Base-by-base conservation (phyloP, 2,888 invertebrate genomes). In the Stenichneumon culpator region DNA sequence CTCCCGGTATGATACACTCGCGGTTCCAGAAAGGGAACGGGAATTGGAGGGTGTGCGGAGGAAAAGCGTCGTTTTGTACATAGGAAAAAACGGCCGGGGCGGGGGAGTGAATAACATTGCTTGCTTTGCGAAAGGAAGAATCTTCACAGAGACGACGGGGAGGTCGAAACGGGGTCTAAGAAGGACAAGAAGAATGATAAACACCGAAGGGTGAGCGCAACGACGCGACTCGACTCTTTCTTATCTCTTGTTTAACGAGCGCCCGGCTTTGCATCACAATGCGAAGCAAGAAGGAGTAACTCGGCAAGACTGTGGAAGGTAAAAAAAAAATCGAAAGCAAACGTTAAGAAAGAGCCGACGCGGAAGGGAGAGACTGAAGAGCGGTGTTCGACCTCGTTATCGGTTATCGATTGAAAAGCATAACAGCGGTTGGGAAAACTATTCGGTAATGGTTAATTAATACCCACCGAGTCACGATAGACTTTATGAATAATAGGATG, bases 211-310 rank as follows among this genome's bases (percentile, higher is more conserved):
- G 54, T 70, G 69, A 28, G 82, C 47, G 82, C 82, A 86, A 88
- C 44, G 88, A 88, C 89, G 90, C 90, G 89, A 90, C 90, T 89
- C 88, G 86, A 75, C 22, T 39, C 32, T 65, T 63, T 75, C 52
- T 70, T 52, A 88, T 39, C 87, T 86, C 86, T 84, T 86, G 88
- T 88, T 91, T 93, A 93, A 93, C 92, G 90, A 93, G 92, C 93
- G 44, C 92, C 50, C 57, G 36, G 89, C 89, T 93, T 93, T 93
- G 92, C 93, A 93, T 93, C 82, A 88, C 88, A 90, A 90, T 90
- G 88, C 89, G 65, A 78, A 83, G 83, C 54, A 52, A 44, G 73
- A 72, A 72, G 16, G 44, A 73, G 47, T 50, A 50, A 50, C 74
- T 72, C 63, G 47, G 28, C 54, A 72, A 81, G 86, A 72, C 70